These are phyloP conservation scores for Rhabdophis nuchalis DNA, from an alignment of 2,797 vertebrate species.

Conservation along the genomic window DNA sequence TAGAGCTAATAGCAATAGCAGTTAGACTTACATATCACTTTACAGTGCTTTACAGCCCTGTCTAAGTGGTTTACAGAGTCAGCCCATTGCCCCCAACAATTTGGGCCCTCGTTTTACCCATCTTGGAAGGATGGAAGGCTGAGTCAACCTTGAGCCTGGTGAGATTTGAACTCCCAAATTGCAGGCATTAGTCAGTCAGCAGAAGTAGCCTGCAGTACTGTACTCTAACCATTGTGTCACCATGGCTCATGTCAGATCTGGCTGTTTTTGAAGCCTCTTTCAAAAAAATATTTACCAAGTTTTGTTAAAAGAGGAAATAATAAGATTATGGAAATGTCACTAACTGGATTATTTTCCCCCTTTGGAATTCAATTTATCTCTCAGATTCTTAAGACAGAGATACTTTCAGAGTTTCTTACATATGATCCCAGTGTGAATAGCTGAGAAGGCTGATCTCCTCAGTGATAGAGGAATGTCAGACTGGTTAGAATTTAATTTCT, in stretches of 20 bases:
- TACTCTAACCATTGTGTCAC: no score
- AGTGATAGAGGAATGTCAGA: not conserved
- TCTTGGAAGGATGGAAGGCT: no score
- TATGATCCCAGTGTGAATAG: not conserved
- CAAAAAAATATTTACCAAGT: not conserved
- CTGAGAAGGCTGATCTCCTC: not conserved
- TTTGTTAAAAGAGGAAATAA: not conserved
- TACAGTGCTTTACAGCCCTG: no score
- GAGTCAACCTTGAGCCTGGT: no score
- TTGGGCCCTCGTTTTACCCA: no score
- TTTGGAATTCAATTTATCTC: not conserved
- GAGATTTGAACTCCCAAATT: no score
- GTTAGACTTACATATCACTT: no score
- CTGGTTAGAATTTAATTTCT: not conserved
- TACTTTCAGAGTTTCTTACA: not conserved
- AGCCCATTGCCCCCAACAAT: no score
- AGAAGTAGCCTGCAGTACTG: no score
- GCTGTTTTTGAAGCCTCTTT: not conserved
- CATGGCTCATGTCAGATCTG: not conserved
- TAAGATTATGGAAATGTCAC: not conserved
- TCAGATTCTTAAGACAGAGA: not conserved
- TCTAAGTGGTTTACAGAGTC: no score
- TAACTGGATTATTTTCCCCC: not conserved
- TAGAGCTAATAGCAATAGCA: not conserved
- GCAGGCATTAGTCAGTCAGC: no score